These are phyloP conservation scores for Sarcoramphus papa DNA, from an alignment of 2,797 vertebrate genomes.

Conservation along the genomic window DNA sequence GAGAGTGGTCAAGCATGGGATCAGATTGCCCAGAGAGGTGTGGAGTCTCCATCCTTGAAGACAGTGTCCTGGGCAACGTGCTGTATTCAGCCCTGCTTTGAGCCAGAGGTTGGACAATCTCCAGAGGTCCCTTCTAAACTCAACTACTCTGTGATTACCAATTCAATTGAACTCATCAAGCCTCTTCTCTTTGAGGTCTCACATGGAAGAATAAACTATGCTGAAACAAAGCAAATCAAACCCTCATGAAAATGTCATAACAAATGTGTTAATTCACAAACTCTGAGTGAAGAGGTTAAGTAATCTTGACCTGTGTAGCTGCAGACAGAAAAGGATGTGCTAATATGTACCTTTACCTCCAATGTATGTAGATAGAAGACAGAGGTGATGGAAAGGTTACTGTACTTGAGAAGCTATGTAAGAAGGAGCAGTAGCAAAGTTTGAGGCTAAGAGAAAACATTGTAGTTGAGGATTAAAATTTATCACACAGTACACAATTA, in stretches of 20 bases:
- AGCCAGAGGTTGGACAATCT: not conserved
- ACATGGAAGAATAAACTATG: not conserved
- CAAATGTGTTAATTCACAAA: not conserved
- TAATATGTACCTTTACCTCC: not conserved
- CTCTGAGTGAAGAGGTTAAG: not conserved
- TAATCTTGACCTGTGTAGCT: not conserved
- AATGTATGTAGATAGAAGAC: fast-evolving
- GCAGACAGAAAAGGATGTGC: not conserved
- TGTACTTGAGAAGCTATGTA: not conserved
- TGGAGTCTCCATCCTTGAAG: not conserved
- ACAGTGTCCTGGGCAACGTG: not conserved
- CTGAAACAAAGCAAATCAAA: not conserved
- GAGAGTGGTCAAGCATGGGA: not conserved
- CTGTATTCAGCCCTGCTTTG: not conserved
- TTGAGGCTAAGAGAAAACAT: not conserved
- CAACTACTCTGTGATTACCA: not conserved
- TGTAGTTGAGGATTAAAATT: not conserved
- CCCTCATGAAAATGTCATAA: not conserved
- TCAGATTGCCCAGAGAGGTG: not conserved
- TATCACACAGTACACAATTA: not conserved
- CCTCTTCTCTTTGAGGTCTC: not conserved
- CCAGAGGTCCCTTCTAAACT: not conserved
- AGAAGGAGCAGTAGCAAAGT: not conserved
- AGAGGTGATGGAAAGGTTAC: not conserved
- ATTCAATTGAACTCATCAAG: not conserved